Evolutionary conservation across 2,888 invertebrate genomes (phyloP).

Genomic region (Acholoe squamosa): DNA sequence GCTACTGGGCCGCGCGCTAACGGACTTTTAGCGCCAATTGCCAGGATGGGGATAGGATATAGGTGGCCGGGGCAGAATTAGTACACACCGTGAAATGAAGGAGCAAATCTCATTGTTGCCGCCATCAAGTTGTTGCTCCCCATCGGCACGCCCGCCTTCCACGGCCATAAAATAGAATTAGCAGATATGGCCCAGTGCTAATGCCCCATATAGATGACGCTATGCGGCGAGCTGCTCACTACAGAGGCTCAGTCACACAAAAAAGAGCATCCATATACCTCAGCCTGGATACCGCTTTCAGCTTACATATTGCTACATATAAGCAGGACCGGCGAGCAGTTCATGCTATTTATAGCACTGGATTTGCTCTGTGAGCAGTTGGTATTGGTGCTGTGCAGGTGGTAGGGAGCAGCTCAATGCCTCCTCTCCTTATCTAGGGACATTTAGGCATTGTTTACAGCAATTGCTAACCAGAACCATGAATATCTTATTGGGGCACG

Average conservation of each 20-base stretch:
- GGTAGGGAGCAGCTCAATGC: not conserved
- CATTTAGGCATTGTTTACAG: not conserved
- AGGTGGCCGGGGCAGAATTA: not conserved
- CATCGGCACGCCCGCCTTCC: not conserved
- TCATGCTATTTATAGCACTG: not conserved
- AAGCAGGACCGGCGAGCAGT: no score
- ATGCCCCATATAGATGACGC: not conserved
- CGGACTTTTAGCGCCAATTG: conserved; percentile 37
- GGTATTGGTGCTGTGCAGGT: not conserved
- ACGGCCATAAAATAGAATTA: conserved; percentile 3
- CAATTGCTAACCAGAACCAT: not conserved
- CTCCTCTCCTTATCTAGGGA: not conserved
- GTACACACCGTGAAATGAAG: not conserved
- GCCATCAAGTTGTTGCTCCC: not conserved
- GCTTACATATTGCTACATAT: not conserved
- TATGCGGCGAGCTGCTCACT: not conserved
- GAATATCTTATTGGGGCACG: not conserved
- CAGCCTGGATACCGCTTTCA: no score
- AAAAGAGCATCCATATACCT: no score
- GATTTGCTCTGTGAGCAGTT: not conserved
- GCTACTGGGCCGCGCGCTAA: conserved; percentile 4
- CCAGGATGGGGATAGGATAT: conserved; percentile 1
- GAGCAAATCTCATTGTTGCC: conserved; percentile 37
- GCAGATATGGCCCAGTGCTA: conserved; percentile 12
- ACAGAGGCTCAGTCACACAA: no score